Base-by-base conservation (phyloP, 2,113 vertebrate genomes). In the Ibidorhyncha struthersii region DNA sequence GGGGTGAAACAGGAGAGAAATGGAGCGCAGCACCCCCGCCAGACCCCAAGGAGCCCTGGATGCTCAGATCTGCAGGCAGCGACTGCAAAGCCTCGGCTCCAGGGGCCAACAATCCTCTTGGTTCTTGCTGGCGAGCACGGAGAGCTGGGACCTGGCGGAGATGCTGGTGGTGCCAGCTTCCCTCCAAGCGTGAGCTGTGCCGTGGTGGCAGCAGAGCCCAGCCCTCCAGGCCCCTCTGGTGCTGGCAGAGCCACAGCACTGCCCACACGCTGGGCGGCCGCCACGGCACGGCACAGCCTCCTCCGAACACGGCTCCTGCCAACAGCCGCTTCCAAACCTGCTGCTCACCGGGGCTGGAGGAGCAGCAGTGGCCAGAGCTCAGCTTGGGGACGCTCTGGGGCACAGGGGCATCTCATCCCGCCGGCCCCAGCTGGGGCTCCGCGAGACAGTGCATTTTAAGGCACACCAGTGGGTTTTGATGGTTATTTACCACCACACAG, bases 61-160 rank as follows among this genome's bases (percentile, higher is more conserved):
- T 50, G 49, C 22, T 41, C 20, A 16, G 29, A 65, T 16, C 40
- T 5, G 20, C 25, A 16, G 36, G 43, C 14, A 38, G 66, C 1
- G 11, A 22, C 14, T 8, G 27, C 30, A 11, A 34, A 70, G 16
- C 29, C 29, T 23, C 12, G 1, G 58, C 49, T n/a, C 3, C 10
- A 43, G 0, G 18, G 40, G 76, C 18, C 1, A 2, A n/a, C 6
- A 2, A 47, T 6, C 16, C 1, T 4, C 26, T 30, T 4, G 2
- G 67, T 17, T 47, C 53, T 16, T 32, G 8, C 21, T 5, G 36
- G 47, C 0, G 2, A 30, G 2, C 3, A 14, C 2, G 1, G 40
- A 11, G 55, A 49, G 40, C 27, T 3, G 3, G 11, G 55, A 50
- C 12, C 8, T 3, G 14, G 32, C 3, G 3, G 47, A 25, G 86